A percentile compares a stretch with the other conserved stretches of the same genome.
These are phyloP conservation scores for Carpatolechia fugitivella DNA, from an alignment of 2,888 invertebrate genomes.

Conservation along the genomic window DNA sequence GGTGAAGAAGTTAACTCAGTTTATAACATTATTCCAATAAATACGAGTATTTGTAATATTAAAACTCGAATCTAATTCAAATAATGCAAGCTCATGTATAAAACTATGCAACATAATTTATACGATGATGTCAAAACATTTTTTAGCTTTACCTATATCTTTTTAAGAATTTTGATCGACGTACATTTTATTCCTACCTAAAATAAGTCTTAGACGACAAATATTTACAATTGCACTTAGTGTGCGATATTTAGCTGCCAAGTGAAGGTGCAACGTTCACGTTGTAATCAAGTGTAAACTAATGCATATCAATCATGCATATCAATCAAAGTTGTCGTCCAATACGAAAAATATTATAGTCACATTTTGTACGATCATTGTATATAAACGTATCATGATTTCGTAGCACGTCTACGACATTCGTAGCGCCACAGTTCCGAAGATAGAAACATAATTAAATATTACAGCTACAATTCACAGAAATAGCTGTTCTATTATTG, in stretches of 20 bases:
- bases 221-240: conserved; percentile 67
- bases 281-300: conserved; percentile 17
- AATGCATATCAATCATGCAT: conserved; percentile 29
- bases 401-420: conserved; percentile 24
- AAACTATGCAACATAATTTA: not conserved
- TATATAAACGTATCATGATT: conserved; percentile 34
- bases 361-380: conserved; percentile 73
- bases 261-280: conserved; percentile 57
- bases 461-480: not conserved
- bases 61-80: not conserved
- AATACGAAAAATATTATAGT: conserved; percentile 67
- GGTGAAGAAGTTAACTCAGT: no score
- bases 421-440: conserved; percentile 4
- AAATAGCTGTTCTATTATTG: not conserved
- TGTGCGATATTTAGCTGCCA: conserved; percentile 69
- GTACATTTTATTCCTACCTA: conserved; percentile 60
- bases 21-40: no score
- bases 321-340: conserved; percentile 50
- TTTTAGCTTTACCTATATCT: not conserved
- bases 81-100: not conserved
- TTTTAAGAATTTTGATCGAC: not conserved
- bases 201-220: conserved; percentile 59
- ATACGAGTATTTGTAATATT: not conserved
- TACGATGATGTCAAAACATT: not conserved
- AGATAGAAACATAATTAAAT: conserved; percentile 7